Evolutionary conservation across 2,888 invertebrate genomes (phyloP), one percentile per base, ranked within the genome.

Genomic region (Rotaria magnacalcarata): DNA sequence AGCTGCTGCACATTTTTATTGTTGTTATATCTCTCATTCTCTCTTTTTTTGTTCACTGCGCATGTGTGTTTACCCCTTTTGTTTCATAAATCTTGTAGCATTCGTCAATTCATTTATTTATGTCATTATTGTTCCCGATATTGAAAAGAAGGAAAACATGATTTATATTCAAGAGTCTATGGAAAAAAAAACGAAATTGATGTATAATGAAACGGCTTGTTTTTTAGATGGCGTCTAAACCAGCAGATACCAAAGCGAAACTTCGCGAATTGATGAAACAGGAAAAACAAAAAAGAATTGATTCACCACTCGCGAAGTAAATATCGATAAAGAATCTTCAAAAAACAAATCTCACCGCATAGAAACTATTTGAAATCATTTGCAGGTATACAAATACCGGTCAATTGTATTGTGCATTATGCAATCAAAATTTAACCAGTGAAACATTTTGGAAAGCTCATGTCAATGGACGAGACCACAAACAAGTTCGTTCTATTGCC

Each of bases 201-300:
- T 3, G 34, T 67, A 5, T 67, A 27, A 54, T 54, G 3, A 54
- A 21, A 54, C 21, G 19, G 54, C 5, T 54, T 54, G 54, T 54
- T 34, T 67, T 67, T 80, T n/a, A 80, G 80, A 80, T 80, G 80
- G 80, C 80, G n/a, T 24, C 43, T 16, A 80, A 80, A 80, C 6
- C 80, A n/a, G 47, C 47, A 24, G 80, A 80, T 80, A 47, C 67
- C 11, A 67, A 80, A 14, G 16, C 43, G 10, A n/a, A 34, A 47
- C 80, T 80, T 80, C 80, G 80, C 47, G 47, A 80, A 14, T n/a
- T 80, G 24, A 80, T 80, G 80, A 80, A 80, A 80, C 80, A 80
- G 47, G 80, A 80, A 34, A 80, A 80, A 80, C 80, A 80, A 47
- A 80, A 80, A 14, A 43, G 14, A 80, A 80, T 80, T 10, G 80